Conservation (phyloP, 2,113 vertebrate species). For the Microcebus ravelobensis region DNA sequence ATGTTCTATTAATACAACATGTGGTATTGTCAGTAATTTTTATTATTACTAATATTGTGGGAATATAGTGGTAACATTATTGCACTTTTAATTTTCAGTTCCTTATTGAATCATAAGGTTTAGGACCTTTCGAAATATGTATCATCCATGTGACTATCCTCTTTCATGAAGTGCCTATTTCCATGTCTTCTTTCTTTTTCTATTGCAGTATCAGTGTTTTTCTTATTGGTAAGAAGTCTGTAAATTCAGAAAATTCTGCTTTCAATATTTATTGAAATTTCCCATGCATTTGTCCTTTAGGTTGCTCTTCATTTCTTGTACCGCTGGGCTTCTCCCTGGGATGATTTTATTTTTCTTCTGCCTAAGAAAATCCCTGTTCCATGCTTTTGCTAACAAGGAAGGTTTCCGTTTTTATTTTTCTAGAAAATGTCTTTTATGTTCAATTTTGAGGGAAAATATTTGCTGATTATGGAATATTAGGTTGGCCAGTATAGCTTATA, state of each 20-base stretch:
- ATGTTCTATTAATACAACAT: not conserved
- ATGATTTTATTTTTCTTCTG: not conserved
- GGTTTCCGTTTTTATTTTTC: too few species aligned
- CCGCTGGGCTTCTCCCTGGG: not conserved
- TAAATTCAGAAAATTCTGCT: not conserved
- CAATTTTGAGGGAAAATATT: too few species aligned
- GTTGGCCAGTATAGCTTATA: not conserved
- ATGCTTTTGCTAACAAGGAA: too few species aligned
- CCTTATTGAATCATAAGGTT: not conserved
- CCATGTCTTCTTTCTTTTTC: not conserved
- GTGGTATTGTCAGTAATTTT: not conserved
- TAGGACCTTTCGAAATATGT: not conserved
- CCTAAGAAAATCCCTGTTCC: too few species aligned
- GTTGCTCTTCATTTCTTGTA: not conserved
- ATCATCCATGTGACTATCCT: not conserved
- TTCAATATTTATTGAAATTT: not conserved
- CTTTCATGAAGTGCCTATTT: not conserved
- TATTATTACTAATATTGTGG: not conserved
- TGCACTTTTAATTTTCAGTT: not conserved
- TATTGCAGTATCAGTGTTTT: not conserved
- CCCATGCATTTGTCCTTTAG: not conserved
- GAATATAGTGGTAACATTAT: not conserved
- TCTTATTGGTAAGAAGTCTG: not conserved
- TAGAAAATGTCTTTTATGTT: too few species aligned
- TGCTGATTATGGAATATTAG: too few species aligned